Percentiles rank a stretch among this genome's conserved stretches.
phyloP scores from a whole-genome alignment of 2,888 invertebrate genomes.

The Bombylius major region DNA sequence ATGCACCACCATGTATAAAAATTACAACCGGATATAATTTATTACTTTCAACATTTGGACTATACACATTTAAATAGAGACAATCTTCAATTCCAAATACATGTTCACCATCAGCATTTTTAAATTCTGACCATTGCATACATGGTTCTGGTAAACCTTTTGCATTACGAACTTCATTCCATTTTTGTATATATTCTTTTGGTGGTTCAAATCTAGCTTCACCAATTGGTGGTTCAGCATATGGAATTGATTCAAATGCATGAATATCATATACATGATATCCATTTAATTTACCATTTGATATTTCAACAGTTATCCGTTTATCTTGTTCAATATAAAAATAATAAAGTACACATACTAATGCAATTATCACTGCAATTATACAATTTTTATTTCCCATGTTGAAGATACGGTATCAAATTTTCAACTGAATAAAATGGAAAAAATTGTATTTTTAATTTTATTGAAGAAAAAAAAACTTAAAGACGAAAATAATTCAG shows the following conservation, averaged over 20 bases:
- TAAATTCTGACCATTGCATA: constrained; percentile 47
- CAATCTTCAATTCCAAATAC: constrained; percentile 53
- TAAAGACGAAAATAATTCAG: no score
- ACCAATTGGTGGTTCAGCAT: constrained; percentile 52
- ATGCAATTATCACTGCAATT: not conserved
- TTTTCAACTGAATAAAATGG: no score
- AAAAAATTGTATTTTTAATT: no score
- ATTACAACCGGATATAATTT: constrained; percentile 48
- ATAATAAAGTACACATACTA: not conserved
- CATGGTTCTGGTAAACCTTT: constrained; percentile 45
- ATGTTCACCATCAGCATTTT: constrained; percentile 17
- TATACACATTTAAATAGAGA: constrained; percentile 49
- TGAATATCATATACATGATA: constrained; percentile 33
- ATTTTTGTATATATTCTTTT: constrained; percentile 17
- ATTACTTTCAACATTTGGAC: constrained; percentile 36
- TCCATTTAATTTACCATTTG: constrained; percentile 24
- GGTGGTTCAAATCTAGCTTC: constrained; percentile 44
- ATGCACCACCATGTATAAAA: constrained; percentile 56
- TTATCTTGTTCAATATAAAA: not conserved
- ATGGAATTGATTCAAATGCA: constrained; percentile 54
- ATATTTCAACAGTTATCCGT: constrained; percentile 16
- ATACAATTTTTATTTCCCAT: not conserved
- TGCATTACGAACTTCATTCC: constrained; percentile 36
- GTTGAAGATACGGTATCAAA: no score
- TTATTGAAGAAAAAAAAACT: no score